These are phyloP conservation scores for Jaculus jaculus DNA, from an alignment of 2,113 vertebrate species.

Conservation along the genomic window DNA sequence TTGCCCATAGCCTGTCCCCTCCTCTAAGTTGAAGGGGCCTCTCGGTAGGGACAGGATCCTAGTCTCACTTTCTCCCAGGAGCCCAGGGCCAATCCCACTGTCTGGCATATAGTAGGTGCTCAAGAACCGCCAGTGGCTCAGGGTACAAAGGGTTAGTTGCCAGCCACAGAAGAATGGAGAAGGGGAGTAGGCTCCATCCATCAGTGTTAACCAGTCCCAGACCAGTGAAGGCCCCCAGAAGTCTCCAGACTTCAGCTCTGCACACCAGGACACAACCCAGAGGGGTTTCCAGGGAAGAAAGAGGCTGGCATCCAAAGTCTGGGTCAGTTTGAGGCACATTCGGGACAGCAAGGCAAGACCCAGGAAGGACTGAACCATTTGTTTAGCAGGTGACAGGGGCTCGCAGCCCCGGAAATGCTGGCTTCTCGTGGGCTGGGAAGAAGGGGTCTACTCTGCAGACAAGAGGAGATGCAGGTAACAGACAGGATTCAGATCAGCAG, in stretches of 20 bases:
- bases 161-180: neutral
- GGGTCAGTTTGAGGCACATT: neutral
- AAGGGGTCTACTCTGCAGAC: neutral
- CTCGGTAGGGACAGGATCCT: no score
- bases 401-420: neutral
- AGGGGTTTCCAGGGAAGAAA: neutral
- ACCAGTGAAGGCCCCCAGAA: neutral
- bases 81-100: neutral
- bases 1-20: fast-evolving
- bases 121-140: neutral
- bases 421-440: neutral
- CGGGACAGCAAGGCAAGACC: neutral
- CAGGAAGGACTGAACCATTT: neutral
- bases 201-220: neutral
- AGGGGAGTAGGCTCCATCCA: neutral
- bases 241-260: neutral
- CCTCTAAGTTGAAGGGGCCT: neutral
- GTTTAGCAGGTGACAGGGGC: neutral
- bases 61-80: neutral
- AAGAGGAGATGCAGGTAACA: neutral
- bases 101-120: neutral
- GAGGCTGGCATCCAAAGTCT: neutral
- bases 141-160: neutral
- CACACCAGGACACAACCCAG: neutral
- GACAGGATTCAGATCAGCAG: neutral